Base-by-base conservation (phyloP, 2,888 invertebrate genomes). In the Conus canariensis region DNA sequence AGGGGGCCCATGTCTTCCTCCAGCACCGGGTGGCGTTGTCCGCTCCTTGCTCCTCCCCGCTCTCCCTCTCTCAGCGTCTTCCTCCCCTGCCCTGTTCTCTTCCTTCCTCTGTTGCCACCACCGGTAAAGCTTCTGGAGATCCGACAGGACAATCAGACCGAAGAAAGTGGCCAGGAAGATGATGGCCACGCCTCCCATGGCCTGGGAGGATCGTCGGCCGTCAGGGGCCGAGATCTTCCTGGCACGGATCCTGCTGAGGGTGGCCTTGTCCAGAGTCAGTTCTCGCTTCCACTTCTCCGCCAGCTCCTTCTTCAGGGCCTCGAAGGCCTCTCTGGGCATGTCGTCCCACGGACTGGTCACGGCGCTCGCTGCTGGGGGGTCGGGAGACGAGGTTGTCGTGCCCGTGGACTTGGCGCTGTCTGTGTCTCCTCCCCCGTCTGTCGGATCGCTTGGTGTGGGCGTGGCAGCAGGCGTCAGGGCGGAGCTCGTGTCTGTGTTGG, bases 201-300 rank as follows among this genome's bases (percentile, higher is more conserved):
- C 6, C 58, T 58, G 85, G 12, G 22, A n/a, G n/a, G 85, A 85
- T 14, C 3, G 45, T 7, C 85, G 85, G 9, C 22, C 10, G 85
- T 85, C 85, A n/a, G 59, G 85, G 14, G 85, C 85, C 30, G 80
- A 80, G 16, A 30, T 2, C 80, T 80, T 80, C 80, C 30, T 80
- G 14, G 80, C 80, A 9, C 30, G 25, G 30, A 30, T 16, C 30
- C n/a, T 80, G 80, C 30, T 30, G 30, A 80, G 16, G 22, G 30
- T 5, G 30, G 80, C 9, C 30, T 9, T 45, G 30, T 80, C 30
- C 12, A 80, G 12, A 30, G 80, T 80, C 80, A 80, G 25, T 5
- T 30, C 45, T 16, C 30, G 25, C 30, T 30, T 80, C 30, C 8
- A 5, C 30, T 80, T 9, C 30, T 8, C 45, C 30, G 80, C 45